phyloP scores from a whole-genome alignment of 2,113 vertebrate species.

The Porphyrio hochstetteri region DNA sequence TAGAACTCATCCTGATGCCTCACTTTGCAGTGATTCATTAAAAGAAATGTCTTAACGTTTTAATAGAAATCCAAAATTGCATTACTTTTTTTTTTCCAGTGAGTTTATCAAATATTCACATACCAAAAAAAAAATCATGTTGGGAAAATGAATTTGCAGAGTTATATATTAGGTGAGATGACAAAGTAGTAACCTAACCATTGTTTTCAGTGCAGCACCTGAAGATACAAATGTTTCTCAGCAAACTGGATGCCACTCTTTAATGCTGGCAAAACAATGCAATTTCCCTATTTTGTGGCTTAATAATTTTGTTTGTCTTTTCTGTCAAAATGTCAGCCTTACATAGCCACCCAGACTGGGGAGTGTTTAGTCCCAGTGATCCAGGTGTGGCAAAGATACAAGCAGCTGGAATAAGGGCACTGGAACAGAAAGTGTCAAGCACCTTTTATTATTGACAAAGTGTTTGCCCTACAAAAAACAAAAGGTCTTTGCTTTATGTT shows the following conservation, averaged over 20 bases:
- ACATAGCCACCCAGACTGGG: background rate
- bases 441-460: background rate
- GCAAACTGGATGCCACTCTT: background rate
- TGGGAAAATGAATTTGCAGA: background rate
- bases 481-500: background rate
- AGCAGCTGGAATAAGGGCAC: background rate
- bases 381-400: background rate
- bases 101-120: background rate
- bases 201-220: background rate
- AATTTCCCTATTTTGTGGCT: background rate
- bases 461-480: background rate
- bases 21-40: background rate
- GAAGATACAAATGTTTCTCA: background rate
- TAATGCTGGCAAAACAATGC: background rate
- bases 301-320: background rate
- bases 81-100: background rate
- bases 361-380: background rate
- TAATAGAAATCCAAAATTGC: background rate
- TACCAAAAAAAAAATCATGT: background rate
- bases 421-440: background rate
- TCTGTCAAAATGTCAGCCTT: background rate
- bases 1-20: background rate
- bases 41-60: background rate
- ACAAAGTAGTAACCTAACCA: background rate
- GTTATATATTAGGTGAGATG: background rate